phyloP scores from a whole-genome alignment of 2,113 vertebrate genomes.

The Microtus montanus region DNA sequence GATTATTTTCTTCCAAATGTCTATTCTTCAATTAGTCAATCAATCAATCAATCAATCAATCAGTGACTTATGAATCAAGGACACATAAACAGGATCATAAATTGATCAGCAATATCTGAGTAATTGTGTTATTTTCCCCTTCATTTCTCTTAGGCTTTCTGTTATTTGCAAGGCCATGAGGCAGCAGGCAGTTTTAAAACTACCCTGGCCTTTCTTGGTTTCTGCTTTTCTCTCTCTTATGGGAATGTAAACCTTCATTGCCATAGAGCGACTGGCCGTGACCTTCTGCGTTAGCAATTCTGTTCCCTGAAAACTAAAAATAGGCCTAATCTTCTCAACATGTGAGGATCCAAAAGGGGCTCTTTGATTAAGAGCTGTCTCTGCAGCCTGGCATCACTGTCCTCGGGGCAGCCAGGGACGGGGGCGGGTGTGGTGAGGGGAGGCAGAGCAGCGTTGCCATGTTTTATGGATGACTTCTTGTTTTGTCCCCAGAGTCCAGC shows the following conservation, averaged over 20 bases:
- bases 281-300: slow-evolving; percentile 71
- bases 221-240: slow-evolving; percentile 60
- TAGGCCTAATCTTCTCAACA: slow-evolving; percentile 70
- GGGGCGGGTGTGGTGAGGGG: not conserved
- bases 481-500: slow-evolving; percentile 13
- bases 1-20: not conserved
- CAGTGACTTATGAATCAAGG: slow-evolving; percentile 7
- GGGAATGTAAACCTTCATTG: slow-evolving; percentile 70
- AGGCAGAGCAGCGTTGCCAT: not conserved
- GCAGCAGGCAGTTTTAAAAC: slow-evolving; percentile 52
- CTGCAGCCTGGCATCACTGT: slow-evolving; percentile 10
- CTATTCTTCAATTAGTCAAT: not conserved
- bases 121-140: not conserved
- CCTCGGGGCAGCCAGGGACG: not conserved
- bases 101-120: not conserved
- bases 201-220: slow-evolving; percentile 39
- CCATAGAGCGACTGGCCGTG: slow-evolving; percentile 57
- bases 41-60: not conserved
- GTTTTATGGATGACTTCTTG: slow-evolving; percentile 43
- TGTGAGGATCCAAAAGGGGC: slow-evolving; percentile 69
- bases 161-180: not conserved
- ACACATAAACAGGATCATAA: not conserved
- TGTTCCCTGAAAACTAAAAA: slow-evolving; percentile 74
- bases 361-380: slow-evolving; percentile 77
- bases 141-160: slow-evolving; percentile 15